These are phyloP conservation scores for Aramus guarauna DNA, from an alignment of 2,113 vertebrate genomes.

Conservation along the genomic window DNA sequence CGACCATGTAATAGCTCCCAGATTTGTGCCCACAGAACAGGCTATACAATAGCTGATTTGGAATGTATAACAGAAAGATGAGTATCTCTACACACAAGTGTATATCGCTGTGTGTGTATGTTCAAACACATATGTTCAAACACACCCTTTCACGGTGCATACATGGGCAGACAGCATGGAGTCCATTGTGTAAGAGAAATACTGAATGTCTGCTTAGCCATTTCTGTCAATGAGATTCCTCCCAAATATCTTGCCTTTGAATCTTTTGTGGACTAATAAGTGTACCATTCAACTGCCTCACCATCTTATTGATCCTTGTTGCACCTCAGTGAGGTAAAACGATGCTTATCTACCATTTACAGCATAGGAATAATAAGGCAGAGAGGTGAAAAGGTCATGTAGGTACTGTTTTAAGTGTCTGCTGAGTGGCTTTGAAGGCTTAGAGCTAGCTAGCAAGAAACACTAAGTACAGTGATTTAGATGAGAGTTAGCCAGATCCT, in stretches of 20 bases:
- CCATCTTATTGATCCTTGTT: background rate
- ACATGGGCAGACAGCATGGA: background rate
- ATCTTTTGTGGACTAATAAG: background rate
- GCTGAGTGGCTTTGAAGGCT: background rate
- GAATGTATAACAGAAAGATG: background rate
- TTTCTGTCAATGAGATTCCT: background rate
- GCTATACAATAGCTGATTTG: background rate
- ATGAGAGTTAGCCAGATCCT: background rate
- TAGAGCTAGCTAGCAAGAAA: background rate
- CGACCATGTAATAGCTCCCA: background rate
- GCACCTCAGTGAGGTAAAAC: background rate
- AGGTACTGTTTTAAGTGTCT: background rate
- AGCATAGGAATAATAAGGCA: background rate
- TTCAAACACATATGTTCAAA: background rate
- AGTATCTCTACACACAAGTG: background rate
- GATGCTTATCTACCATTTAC: background rate
- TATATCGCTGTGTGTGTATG: background rate
- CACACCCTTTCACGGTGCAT: background rate
- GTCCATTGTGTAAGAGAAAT: background rate
- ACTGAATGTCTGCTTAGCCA: background rate
- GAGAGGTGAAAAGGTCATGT: background rate
- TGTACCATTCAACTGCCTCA: background rate
- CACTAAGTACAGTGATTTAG: background rate
- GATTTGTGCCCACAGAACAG: background rate
- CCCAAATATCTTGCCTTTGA: background rate